Evolutionary conservation across 2,888 invertebrate genomes (phyloP).

Genomic region (Cantharis flavilabris): DNA sequence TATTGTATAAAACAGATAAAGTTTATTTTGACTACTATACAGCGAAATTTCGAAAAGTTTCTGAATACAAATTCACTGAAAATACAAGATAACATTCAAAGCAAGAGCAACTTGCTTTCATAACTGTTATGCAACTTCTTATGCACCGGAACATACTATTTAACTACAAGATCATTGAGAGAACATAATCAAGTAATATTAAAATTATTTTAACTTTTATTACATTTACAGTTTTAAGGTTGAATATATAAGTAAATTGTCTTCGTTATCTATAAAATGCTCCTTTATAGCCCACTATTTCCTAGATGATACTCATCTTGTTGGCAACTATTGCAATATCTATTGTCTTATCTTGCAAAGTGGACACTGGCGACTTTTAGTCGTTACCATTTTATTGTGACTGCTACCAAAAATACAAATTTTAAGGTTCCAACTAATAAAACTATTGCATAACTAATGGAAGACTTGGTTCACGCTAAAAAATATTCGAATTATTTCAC

Average conservation of each 20-base stretch:
- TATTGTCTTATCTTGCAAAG: slow-evolving; percentile 24
- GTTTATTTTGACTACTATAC: background rate
- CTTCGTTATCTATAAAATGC: slow-evolving; percentile 21
- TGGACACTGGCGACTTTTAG: slow-evolving; percentile 29
- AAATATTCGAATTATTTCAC: background rate
- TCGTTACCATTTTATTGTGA: slow-evolving; percentile 21
- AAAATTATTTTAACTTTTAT: background rate
- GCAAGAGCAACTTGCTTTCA: background rate
- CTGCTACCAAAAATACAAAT: slow-evolving; percentile 21
- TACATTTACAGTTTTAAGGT: background rate
- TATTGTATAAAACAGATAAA: background rate
- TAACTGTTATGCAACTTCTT: background rate
- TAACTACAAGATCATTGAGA: background rate
- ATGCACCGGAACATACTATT: background rate
- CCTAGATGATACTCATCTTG: slow-evolving; percentile 27
- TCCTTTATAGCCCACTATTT: slow-evolving; percentile 28
- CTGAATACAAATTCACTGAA: background rate
- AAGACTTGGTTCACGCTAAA: background rate
- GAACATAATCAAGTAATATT: background rate
- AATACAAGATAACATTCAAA: background rate
- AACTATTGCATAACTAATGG: background rate
- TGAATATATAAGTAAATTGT: background rate
- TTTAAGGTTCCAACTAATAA: background rate
- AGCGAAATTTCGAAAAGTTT: background rate
- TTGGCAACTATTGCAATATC: slow-evolving; percentile 25